Conservation (phyloP, 2,113 vertebrate species). For the Nyctibius bracteatus region DNA sequence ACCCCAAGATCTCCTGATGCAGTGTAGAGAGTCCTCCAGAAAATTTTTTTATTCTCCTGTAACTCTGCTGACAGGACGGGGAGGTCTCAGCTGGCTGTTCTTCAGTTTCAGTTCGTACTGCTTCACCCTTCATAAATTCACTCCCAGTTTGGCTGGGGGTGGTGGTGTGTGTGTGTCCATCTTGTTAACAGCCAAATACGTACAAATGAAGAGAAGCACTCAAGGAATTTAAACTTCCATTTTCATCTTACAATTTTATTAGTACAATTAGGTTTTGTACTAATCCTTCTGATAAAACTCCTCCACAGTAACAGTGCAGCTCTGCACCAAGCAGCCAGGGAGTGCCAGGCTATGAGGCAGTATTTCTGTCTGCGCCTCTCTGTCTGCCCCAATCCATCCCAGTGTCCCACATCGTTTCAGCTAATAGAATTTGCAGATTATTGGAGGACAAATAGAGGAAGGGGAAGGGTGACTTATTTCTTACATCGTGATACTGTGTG, state of each 20-base stretch:
- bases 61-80: background rate
- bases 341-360: background rate
- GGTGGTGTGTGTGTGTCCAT: background rate
- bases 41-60: background rate
- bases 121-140: background rate
- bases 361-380: background rate
- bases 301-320: background rate
- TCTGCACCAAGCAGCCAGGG: background rate
- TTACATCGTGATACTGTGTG: background rate
- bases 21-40: background rate
- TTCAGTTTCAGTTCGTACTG: background rate
- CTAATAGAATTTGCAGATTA: slow-evolving; percentile 19
- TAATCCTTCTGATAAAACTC: background rate
- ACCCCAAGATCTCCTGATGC: background rate
- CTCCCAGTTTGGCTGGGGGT: background rate
- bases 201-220: background rate
- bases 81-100: background rate
- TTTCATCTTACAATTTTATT: background rate
- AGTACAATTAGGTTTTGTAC: background rate
- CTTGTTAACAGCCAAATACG: background rate
- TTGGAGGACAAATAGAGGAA: background rate
- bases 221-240: background rate
- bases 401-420: background rate
- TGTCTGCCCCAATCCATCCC: background rate
- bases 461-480: background rate